Base-by-base conservation (phyloP, 2,113 vertebrate species). In the Terrapene triunguis region DNA sequence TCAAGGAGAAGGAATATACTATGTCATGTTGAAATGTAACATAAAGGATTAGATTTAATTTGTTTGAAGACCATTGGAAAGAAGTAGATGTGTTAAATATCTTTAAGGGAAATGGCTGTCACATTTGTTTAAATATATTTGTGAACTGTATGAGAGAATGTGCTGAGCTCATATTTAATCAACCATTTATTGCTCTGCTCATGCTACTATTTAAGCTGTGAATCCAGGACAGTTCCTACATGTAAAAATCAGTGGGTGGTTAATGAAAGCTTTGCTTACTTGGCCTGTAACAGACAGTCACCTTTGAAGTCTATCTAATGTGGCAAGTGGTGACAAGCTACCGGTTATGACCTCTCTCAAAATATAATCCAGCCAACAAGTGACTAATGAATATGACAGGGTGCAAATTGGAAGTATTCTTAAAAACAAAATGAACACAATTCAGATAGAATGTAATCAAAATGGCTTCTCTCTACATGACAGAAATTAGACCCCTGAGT, bases 251-350 rank as follows among this genome's bases (percentile, higher is more conserved):
- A 72, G 90, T 65, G 89, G 79, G 92, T 94, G 91, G 79, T 93
- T 97, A 79, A 93, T 88, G 78, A 90, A 97, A 94, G 48, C 81
- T 91, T 97, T 84, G 95, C 94, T 97, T 85, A 42, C 59, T 88
- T 97, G 94, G 90, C 92, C 94, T 95, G 24, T 87, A 96, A 87
- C 91, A 94, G 92, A 84, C 84, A 88, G 88, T 89, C 90, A 87
- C 89, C 8, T 3, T 80, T 91, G 97, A 96, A 93, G 57, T 93
- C 97, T 93, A 29, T 97, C 96, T 81, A 87, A 94, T 82, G 74
- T 96, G 97, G 94, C 98, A 98, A 97, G 97, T 96, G 97, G 94
- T 96, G 96, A 98, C 97, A 97, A 85, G 92, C 78, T 16, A 3
- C 90, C 95, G 89, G 94, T 97, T 95, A 53, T 94, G 96, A 96